These are phyloP conservation scores for Lutraria lutraria DNA, from an alignment of 2,888 invertebrate species.

Conservation along the genomic window DNA sequence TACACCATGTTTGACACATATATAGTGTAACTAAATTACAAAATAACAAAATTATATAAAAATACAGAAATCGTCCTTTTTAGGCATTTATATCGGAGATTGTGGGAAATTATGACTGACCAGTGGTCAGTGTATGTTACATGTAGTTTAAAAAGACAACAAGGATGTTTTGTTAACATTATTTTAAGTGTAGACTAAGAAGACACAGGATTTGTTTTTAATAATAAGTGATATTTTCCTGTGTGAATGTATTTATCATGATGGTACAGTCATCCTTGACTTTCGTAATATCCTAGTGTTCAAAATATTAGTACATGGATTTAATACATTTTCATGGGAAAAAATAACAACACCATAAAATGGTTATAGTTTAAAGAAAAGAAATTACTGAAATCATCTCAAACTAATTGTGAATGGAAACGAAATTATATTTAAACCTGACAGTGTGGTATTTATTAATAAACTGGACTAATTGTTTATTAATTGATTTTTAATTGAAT, in stretches of 20 bases:
- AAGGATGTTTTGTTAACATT: background rate
- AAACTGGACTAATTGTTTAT: no score
- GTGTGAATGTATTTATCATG: background rate
- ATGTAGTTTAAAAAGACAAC: background rate
- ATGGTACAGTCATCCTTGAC: background rate
- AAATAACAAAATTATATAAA: background rate
- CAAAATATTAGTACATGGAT: background rate
- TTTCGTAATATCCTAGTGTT: background rate
- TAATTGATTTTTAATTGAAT: background rate
- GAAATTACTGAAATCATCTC: no score
- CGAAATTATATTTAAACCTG: no score
- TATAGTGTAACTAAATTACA: background rate
- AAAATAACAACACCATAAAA: background rate
- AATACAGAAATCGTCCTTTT: background rate
- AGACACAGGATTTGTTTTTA: background rate
- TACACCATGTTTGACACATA: background rate
- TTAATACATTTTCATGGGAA: conserved; percentile 13
- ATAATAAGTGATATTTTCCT: conserved; percentile 36
- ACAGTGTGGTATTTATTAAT: no score
- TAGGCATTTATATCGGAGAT: background rate
- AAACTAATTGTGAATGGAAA: no score
- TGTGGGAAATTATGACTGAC: background rate
- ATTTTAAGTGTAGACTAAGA: background rate
- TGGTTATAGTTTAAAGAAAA: background rate
- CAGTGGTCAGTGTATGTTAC: background rate